phyloP scores from a whole-genome alignment of 2,888 invertebrate genomes.

The Synanthedon tipuliformis region DNA sequence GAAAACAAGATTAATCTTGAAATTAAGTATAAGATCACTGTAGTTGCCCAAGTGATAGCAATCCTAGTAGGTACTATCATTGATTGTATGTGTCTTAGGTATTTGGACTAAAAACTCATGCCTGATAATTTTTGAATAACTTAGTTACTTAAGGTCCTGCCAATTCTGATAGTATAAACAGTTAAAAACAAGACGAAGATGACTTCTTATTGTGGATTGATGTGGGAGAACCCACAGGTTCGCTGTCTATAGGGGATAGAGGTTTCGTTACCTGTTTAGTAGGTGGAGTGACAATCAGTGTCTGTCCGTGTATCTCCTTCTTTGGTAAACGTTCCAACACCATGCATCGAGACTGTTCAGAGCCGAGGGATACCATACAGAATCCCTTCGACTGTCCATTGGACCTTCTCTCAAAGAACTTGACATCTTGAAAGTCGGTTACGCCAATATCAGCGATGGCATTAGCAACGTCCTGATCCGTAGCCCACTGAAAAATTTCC shows the following conservation, averaged over 20 bases:
- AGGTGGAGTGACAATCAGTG: constrained; percentile 93
- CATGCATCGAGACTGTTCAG: constrained; percentile 88
- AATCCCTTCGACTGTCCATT: constrained; percentile 99
- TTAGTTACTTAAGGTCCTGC: too few relatives aligned
- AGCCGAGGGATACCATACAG: constrained; percentile 94
- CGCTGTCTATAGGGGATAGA: background rate
- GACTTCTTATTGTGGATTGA: background rate
- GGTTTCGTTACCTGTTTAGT: constrained; percentile 81
- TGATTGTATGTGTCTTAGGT: too few relatives aligned
- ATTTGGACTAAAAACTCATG: too few relatives aligned
- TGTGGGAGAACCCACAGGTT: background rate
- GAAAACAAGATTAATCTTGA: too few relatives aligned
- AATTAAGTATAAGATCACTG: too few relatives aligned
- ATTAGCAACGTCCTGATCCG: constrained; percentile 95
- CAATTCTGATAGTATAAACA: background rate
- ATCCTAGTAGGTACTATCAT: too few relatives aligned
- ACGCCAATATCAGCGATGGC: constrained; percentile 90
- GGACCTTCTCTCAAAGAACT: constrained; percentile 98
- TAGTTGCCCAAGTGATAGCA: too few relatives aligned
- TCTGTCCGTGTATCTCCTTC: constrained; percentile 95
- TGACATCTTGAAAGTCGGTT: constrained; percentile 95
- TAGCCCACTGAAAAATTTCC: constrained; percentile 88
- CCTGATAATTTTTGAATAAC: too few relatives aligned
- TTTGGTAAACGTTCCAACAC: constrained; percentile 95
- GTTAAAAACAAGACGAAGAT: background rate